Evolutionary conservation across 2,113 vertebrate species (phyloP).

Genomic region (Nannospalax galili): DNA sequence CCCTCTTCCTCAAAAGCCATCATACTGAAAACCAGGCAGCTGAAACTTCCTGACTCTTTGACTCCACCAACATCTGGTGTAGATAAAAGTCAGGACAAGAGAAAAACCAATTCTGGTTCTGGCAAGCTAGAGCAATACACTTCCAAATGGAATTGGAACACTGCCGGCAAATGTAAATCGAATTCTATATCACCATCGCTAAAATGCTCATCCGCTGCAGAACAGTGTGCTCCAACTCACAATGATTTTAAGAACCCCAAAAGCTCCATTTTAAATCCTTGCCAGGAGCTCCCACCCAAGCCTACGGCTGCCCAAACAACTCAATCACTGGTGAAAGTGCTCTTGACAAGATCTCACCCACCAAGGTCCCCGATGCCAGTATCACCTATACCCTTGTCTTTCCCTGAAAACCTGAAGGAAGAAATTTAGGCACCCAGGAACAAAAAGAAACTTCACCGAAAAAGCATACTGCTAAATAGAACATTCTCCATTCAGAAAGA

Average conservation of each 20-base stretch:
- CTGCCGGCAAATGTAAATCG: conserved; percentile 26
- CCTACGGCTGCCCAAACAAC: background rate
- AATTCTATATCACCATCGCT: background rate
- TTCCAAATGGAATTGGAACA: conserved; percentile 47
- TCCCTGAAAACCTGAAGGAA: conserved; percentile 53
- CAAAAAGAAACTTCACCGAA: conserved; percentile 70
- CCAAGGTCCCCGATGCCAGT: conserved; percentile 54
- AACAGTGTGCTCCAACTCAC: background rate
- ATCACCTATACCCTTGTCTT: conserved; percentile 35
- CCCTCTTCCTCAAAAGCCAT: conserved; percentile 60
- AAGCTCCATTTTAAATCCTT: conserved; percentile 35
- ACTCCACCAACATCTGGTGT: conserved; percentile 33
- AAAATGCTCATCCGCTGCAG: background rate
- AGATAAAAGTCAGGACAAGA: conserved; percentile 63
- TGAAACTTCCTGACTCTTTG: conserved; percentile 20
- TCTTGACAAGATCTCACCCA: conserved; percentile 34
- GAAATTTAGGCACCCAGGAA: conserved; percentile 41
- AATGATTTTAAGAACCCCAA: conserved; percentile 19
- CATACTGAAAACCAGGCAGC: background rate
- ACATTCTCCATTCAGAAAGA: conserved; percentile 63
- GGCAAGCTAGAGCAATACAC: conserved; percentile 21
- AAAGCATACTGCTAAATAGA: conserved; percentile 41
- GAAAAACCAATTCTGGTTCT: conserved; percentile 37
- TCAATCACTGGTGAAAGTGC: conserved; percentile 1
- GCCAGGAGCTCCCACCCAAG: conserved; percentile 3